These are phyloP conservation scores for Xyrichtys novacula DNA, from an alignment of 2,797 vertebrate species.

Conservation along the genomic window DNA sequence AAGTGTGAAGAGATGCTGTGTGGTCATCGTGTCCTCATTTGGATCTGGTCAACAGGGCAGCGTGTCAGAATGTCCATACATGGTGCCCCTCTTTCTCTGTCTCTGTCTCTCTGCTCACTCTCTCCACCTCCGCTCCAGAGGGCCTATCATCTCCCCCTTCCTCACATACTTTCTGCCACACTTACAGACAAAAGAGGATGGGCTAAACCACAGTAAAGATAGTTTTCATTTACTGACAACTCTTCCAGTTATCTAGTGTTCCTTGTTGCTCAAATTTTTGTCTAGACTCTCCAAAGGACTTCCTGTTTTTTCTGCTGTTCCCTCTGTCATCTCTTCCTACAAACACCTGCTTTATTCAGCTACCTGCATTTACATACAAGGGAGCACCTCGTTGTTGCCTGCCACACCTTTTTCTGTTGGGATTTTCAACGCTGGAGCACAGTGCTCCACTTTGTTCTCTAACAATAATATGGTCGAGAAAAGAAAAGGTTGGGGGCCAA, in stretches of 20 bases:
- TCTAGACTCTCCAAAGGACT: slow-evolving; percentile 18
- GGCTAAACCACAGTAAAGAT: slow-evolving; percentile 54
- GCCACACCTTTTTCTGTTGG: slow-evolving; percentile 49
- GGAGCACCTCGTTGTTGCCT: slow-evolving; percentile 54
- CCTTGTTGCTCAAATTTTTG: slow-evolving; percentile 28
- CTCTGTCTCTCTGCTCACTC: slow-evolving; percentile 37
- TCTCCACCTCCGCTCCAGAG: slow-evolving; percentile 55
- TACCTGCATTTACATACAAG: slow-evolving; percentile 61
- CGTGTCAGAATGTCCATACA: slow-evolving; percentile 73
- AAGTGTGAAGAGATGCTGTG: slow-evolving; percentile 29
- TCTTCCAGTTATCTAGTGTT: slow-evolving; percentile 20
- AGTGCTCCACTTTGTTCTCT: slow-evolving; percentile 61
- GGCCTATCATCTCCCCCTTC: slow-evolving; percentile 13
- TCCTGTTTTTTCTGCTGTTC: slow-evolving; percentile 21
- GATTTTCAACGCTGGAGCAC: slow-evolving; percentile 62
- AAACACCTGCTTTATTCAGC: slow-evolving; percentile 51
- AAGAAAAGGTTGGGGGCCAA: slow-evolving; percentile 48
- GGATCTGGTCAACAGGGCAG: slow-evolving; percentile 56
- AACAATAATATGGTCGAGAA: slow-evolving; percentile 39
- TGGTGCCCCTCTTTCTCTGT: slow-evolving; percentile 56
- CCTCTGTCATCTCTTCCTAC: slow-evolving; percentile 8
- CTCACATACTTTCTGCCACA: slow-evolving; percentile 25
- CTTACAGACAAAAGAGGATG: slow-evolving; percentile 60
- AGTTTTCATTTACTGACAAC: slow-evolving; percentile 40
- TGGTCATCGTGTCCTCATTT: slow-evolving; percentile 64